Evolutionary conservation across 1,140 invertebrate species (phyloP).

Genomic region (Drosophila nasuta): DNA sequence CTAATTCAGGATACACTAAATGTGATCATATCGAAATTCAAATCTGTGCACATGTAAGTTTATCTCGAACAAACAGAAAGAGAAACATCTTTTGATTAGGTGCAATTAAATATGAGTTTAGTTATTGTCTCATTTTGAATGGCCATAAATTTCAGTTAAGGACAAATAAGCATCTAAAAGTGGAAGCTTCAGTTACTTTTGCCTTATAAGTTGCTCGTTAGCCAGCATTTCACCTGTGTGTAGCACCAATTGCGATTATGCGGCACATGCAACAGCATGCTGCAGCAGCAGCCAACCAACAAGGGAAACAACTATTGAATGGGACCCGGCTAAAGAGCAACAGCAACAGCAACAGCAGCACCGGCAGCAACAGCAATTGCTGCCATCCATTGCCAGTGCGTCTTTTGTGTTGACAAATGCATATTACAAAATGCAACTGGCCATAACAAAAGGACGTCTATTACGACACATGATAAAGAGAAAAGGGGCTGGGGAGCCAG

Average conservation of each 20-base stretch:
- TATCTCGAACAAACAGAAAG: background rate
- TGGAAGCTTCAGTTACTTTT: constrained; percentile 13
- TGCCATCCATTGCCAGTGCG: constrained; percentile 38
- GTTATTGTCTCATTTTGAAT: constrained; percentile 20
- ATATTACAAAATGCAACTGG: constrained; percentile 71
- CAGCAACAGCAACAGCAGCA: too few relatives aligned
- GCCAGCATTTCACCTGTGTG: constrained; percentile 43
- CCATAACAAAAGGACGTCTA: constrained; percentile 65
- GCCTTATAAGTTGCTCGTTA: constrained; percentile 44
- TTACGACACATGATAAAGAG: constrained; percentile 50
- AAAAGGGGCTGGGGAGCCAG: background rate
- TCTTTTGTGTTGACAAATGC: constrained; percentile 70
- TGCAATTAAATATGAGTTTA: constrained; percentile 5
- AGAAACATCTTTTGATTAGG: background rate
- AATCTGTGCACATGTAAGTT: background rate
- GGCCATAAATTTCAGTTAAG: constrained; percentile 29
- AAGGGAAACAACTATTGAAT: constrained; percentile 18
- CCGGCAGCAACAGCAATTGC: constrained; percentile 12
- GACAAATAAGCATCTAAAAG: constrained; percentile 25
- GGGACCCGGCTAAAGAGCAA: background rate
- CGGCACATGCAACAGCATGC: constrained; percentile 8
- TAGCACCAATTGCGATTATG: constrained; percentile 12
- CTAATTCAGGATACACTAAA: too few relatives aligned
- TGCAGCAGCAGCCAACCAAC: background rate
- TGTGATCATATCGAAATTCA: background rate